Conservation (phyloP, 2,888 invertebrate genomes). For the Conistra vaccinii region DNA sequence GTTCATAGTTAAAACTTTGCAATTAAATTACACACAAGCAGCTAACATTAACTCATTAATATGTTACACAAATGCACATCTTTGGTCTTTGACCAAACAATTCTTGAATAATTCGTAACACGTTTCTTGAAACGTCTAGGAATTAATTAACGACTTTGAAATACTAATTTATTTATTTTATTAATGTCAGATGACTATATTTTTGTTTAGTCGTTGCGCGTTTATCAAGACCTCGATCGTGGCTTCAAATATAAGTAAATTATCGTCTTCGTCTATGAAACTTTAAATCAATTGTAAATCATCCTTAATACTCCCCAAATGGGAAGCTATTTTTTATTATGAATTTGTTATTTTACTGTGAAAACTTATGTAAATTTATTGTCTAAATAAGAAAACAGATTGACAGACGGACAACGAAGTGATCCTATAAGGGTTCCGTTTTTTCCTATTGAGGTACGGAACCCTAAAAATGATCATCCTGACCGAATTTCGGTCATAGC, state of each 20-base stretch:
- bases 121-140: background rate
- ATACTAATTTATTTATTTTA: background rate
- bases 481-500: background rate
- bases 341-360: too few species aligned
- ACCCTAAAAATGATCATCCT: background rate
- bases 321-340: too few species aligned
- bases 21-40: background rate
- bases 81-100: conserved; percentile 11
- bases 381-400: too few species aligned
- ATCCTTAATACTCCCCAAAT: background rate
- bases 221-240: background rate
- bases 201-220: background rate
- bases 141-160: background rate
- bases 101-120: conserved; percentile 8
- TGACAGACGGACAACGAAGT: too few species aligned
- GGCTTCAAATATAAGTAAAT: background rate
- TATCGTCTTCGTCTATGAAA: too few species aligned
- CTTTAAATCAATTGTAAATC: background rate
- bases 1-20: background rate
- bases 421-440: too few species aligned
- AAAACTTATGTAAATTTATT: background rate
- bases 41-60: background rate
- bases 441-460: too few species aligned
- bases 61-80: background rate
- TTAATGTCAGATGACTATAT: background rate